phyloP scores from a whole-genome alignment of 2,888 invertebrate species.

The Sialis lutaria region DNA sequence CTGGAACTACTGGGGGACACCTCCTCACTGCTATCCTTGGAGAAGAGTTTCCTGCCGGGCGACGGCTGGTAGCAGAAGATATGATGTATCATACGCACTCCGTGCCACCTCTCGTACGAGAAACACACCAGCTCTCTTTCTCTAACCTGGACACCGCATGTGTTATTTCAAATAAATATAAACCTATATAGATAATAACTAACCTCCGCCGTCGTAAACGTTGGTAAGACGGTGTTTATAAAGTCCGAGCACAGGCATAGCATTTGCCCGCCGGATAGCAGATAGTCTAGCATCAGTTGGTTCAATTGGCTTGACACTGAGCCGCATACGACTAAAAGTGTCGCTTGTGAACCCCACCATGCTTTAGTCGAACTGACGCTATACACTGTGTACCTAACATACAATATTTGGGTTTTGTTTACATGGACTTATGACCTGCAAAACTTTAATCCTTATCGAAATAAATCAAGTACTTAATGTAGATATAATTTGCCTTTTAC shows the following conservation, averaged over 20 bases:
- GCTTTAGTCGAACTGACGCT: constrained; percentile 26
- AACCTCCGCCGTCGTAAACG: constrained; percentile 72
- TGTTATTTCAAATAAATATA: neutral
- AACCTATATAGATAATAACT: too few species aligned
- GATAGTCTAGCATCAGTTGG: constrained; percentile 48
- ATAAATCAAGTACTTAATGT: too few species aligned
- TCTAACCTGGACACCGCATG: constrained; percentile 45
- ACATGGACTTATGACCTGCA: too few species aligned
- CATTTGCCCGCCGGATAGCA: constrained; percentile 56
- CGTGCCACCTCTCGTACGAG: constrained; percentile 68
- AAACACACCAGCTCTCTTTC: constrained; percentile 72
- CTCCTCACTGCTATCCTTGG: constrained; percentile 33
- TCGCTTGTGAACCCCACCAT: constrained; percentile 31
- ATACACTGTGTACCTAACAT: constrained; percentile 41
- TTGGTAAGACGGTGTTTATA: constrained; percentile 56
- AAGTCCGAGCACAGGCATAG: constrained; percentile 68
- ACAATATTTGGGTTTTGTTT: too few species aligned
- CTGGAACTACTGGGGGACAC: constrained; percentile 4
- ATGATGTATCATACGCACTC: constrained; percentile 73
- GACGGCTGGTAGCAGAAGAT: constrained; percentile 79
- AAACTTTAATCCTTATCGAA: too few species aligned
- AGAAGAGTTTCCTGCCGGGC: constrained; percentile 65
- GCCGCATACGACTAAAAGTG: constrained; percentile 62
- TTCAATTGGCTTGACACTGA: constrained; percentile 47
- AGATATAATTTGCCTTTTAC: too few species aligned